These are phyloP conservation scores for Agrenia bidenticulata DNA, from an alignment of 2,888 invertebrate genomes.

Conservation along the genomic window DNA sequence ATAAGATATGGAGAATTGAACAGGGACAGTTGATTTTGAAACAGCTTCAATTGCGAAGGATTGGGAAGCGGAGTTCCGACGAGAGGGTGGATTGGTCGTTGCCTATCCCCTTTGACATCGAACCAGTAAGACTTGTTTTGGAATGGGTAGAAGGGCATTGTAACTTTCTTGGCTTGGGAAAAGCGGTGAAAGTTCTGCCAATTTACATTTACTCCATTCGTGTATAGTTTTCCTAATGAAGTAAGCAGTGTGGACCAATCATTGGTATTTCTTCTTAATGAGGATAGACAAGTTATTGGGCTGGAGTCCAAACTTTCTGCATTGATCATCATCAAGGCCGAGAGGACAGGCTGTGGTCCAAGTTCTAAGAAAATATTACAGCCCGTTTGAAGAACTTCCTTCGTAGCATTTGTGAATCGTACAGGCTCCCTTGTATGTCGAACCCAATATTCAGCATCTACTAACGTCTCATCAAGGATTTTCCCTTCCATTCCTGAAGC, in stretches of 20 bases:
- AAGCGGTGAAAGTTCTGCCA: constrained; percentile 32
- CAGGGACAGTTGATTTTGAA: constrained; percentile 21
- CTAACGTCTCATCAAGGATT: not conserved
- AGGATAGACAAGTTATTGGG: constrained; percentile 22
- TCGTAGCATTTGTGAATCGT: constrained; percentile 28
- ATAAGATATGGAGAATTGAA: not conserved
- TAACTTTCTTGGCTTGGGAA: not conserved
- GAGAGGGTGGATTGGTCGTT: constrained; percentile 30
- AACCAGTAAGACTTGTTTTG: constrained; percentile 22
- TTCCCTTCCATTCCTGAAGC: constrained; percentile 36
- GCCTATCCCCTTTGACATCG: not conserved
- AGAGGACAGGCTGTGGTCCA: constrained; percentile 41
- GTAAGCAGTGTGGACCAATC: constrained; percentile 28
- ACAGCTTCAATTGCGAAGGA: constrained; percentile 8
- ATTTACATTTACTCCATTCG: constrained; percentile 21
- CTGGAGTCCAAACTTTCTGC: constrained; percentile 27
- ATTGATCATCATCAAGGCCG: constrained; percentile 33
- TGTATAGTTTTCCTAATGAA: constrained; percentile 26
- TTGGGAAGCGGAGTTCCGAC: constrained; percentile 20
- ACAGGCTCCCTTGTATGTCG: constrained; percentile 38
- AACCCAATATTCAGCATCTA: constrained; percentile 35
- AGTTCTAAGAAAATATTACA: constrained; percentile 38
- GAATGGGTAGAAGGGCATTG: constrained; percentile 31
- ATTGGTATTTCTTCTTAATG: constrained; percentile 22
- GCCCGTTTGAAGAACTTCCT: constrained; percentile 28